phyloP scores from a whole-genome alignment of 1,140 invertebrate genomes.

The Lerema accius region DNA sequence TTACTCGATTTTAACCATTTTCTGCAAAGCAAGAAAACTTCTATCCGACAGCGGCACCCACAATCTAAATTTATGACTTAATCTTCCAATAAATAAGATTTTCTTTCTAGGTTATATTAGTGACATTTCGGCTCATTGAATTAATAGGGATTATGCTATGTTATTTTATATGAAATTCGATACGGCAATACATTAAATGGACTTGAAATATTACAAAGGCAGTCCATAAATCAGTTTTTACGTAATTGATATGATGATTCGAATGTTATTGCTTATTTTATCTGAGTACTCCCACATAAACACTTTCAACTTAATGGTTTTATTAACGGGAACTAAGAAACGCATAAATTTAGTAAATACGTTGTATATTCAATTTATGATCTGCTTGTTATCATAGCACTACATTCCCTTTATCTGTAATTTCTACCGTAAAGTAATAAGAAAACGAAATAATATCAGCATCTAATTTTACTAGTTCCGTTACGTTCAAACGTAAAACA shows the following conservation, averaged over 20 bases:
- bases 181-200: constrained; percentile 27
- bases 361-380: constrained; percentile 12
- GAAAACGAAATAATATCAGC: neutral
- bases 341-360: constrained; percentile 16
- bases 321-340: constrained; percentile 19
- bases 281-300: constrained; percentile 25
- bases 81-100: constrained; percentile 40
- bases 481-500: neutral
- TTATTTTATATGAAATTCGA: constrained; percentile 19
- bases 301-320: constrained; percentile 22
- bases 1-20: constrained; percentile 1
- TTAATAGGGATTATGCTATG: constrained; percentile 18
- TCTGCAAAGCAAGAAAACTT: constrained; percentile 23
- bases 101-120: constrained; percentile 32
- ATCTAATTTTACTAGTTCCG: neutral
- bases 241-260: constrained; percentile 29
- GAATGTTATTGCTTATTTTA: constrained; percentile 21
- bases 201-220: constrained; percentile 16
- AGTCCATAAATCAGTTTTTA: constrained; percentile 25
- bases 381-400: neutral
- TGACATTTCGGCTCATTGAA: constrained; percentile 23
- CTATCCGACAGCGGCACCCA: constrained; percentile 9
- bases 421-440: neutral
- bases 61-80: constrained; percentile 37
- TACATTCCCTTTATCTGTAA: neutral